Conservation (phyloP, 2,797 vertebrate genomes). For the Semotilus atromaculatus region DNA sequence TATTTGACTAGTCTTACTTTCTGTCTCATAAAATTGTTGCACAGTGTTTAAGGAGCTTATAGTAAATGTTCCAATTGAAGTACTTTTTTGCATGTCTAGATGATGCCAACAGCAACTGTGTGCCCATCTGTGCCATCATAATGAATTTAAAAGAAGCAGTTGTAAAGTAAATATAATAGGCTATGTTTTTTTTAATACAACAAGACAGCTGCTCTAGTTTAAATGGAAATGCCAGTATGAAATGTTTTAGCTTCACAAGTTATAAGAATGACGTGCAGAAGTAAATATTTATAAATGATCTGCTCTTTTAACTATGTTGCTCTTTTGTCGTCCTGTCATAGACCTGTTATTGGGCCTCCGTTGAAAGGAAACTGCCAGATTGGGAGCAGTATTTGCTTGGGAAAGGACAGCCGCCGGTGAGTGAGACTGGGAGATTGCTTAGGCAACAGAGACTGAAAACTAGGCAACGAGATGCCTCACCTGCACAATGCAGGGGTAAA, state of each 20-base stretch:
- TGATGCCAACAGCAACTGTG: not conserved
- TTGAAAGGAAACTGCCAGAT: conserved; percentile 85
- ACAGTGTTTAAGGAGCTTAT: not conserved
- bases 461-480: conserved; percentile 40
- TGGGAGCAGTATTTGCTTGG: conserved; percentile 89
- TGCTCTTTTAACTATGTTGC: too few relatives aligned
- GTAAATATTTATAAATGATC: too few relatives aligned
- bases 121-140: not conserved
- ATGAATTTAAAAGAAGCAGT: not conserved
- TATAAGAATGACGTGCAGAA: not conserved
- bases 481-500: conserved; percentile 59
- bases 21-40: not conserved
- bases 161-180: not conserved
- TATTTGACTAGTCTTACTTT: conserved; percentile 13
- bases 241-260: not conserved
- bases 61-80: not conserved
- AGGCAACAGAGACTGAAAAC: conserved; percentile 64
- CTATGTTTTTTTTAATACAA: not conserved
- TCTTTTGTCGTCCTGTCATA: conserved; percentile 59
- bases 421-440: conserved; percentile 62
- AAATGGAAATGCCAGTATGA: not conserved
- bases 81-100: conserved; percentile 15
- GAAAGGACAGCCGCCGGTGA: conserved; percentile 77
- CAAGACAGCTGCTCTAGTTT: not conserved
- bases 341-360: conserved; percentile 85